Conservation (phyloP, 2,797 vertebrate genomes). For the Tapirus indicus region DNA sequence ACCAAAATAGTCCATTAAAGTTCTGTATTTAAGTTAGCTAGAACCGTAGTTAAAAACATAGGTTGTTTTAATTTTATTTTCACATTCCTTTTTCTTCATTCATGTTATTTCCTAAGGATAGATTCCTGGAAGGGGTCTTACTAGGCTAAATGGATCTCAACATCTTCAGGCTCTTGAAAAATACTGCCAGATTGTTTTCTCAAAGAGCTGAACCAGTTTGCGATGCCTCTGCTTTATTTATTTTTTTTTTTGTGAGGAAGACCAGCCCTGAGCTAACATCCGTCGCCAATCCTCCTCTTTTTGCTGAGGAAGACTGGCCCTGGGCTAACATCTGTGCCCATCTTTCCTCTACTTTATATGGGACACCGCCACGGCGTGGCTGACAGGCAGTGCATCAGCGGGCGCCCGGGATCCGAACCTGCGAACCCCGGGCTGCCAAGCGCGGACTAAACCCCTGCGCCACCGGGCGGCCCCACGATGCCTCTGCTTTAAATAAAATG, state of each 20-base stretch:
- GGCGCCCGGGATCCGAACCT: too few relatives aligned
- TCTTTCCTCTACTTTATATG: too few relatives aligned
- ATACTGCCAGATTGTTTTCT: neutral
- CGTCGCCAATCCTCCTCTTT: too few relatives aligned
- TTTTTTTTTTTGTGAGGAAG: too few relatives aligned
- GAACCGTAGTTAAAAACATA: neutral
- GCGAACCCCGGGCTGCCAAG: too few relatives aligned
- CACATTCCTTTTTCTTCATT: neutral
- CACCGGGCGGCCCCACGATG: too few relatives aligned
- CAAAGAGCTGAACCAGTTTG: neutral
- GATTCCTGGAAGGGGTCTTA: neutral
- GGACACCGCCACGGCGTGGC: too few relatives aligned
- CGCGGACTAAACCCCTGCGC: too few relatives aligned
- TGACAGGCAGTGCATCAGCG: too few relatives aligned
- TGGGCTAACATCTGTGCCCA: too few relatives aligned
- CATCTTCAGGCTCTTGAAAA: neutral
- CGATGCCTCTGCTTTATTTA: neutral
- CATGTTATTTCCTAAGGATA: neutral
- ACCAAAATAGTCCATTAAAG: neutral
- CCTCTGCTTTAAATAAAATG: neutral
- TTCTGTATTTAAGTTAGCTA: neutral
- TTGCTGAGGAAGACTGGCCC: too few relatives aligned
- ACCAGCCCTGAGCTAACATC: too few relatives aligned
- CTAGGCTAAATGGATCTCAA: neutral
- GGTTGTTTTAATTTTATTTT: constrained; percentile 19